A percentile compares a stretch with the other conserved stretches of the same genome.
Evolutionary conservation across 2,113 vertebrate species (phyloP).

Genomic region (Chlorodrepanis virens): DNA sequence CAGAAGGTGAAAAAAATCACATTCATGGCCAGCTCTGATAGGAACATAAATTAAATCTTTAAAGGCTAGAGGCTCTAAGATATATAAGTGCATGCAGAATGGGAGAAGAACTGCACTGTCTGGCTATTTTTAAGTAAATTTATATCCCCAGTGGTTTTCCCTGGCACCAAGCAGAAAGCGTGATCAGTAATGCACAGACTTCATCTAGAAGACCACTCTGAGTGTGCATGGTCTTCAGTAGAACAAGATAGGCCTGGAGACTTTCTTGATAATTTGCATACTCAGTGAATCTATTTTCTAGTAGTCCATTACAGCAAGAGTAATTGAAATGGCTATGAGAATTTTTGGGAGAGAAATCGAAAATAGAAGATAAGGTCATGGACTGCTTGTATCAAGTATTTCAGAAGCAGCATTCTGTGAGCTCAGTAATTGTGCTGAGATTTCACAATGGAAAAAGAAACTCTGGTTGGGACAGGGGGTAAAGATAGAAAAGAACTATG

Average conservation of each 20-base stretch:
- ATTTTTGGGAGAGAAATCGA: neutral
- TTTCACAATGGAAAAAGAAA: neutral
- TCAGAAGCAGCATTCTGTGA: neutral
- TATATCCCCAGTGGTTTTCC: neutral
- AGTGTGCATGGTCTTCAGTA: neutral
- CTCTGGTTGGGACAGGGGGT: rapidly evolving
- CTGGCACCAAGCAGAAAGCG: neutral
- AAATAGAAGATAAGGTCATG: neutral
- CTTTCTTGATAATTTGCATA: neutral
- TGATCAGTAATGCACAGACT: neutral
- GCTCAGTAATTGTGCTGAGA: neutral
- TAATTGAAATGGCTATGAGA: neutral
- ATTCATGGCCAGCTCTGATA: neutral
- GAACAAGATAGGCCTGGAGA: neutral
- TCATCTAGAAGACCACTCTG: neutral
- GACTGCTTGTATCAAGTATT: neutral
- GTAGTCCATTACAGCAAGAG: neutral
- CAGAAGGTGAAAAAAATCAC: neutral
- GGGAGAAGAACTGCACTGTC: rapidly evolving
- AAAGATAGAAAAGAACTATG: neutral
- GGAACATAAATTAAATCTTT: neutral
- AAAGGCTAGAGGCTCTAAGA: neutral
- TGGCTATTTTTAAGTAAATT: neutral
- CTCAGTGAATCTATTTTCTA: neutral
- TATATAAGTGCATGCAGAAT: neutral